A percentile compares a stretch with the other conserved stretches of the same genome.
These are phyloP conservation scores for Clarias laeviceps DNA, from an alignment of 2,797 vertebrate genomes.

Conservation along the genomic window DNA sequence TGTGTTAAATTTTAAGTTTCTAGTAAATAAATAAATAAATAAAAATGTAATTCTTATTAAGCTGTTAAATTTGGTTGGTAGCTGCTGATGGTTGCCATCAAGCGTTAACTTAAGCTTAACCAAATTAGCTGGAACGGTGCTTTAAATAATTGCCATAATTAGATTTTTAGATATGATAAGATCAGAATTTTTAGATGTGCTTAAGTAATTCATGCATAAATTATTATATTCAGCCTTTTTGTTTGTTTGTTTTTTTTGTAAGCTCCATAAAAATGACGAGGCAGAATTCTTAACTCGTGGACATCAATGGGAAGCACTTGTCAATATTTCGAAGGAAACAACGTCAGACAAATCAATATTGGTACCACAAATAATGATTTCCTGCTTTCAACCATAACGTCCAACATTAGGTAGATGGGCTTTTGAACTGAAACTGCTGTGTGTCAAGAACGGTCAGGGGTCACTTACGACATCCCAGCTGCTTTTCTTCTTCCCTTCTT, in stretches of 20 bases:
- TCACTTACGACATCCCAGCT: slow-evolving; percentile 25
- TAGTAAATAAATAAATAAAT: neutral
- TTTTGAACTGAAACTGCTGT: neutral
- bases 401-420: neutral
- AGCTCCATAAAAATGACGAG: neutral
- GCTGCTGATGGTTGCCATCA: neutral
- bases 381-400: neutral
- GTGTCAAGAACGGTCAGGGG: slow-evolving; percentile 35
- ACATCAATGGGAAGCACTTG: neutral
- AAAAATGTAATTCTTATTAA: neutral
- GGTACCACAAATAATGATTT: neutral
- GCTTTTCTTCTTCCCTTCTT: slow-evolving; percentile 12
- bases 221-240: neutral
- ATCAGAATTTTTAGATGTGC: neutral
- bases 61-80: neutral
- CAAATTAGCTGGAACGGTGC: neutral
- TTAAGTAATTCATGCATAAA: neutral
- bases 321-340: neutral
- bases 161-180: neutral
- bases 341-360: neutral
- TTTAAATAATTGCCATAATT: neutral
- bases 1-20: neutral
- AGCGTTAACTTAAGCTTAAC: neutral
- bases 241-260: neutral
- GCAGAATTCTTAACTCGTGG: neutral